phyloP scores from a whole-genome alignment of 1,140 invertebrate genomes.

The Delia radicum region DNA sequence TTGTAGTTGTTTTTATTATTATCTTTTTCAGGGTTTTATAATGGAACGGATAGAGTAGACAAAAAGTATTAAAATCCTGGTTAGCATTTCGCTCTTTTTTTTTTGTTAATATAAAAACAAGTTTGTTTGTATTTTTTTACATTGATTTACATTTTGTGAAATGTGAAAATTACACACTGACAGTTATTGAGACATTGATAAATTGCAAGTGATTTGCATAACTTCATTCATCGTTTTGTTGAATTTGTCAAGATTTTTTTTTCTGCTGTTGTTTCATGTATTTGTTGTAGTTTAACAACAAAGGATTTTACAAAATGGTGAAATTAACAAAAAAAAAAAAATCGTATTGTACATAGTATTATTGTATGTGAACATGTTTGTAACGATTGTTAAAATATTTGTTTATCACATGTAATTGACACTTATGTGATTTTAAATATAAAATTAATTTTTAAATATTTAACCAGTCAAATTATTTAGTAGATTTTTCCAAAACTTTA shows the following conservation, averaged over 20 bases:
- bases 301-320: neutral
- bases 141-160: slow-evolving; percentile 10
- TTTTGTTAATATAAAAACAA: neutral
- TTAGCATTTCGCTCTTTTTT: neutral
- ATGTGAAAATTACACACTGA: slow-evolving; percentile 22
- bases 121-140: neutral
- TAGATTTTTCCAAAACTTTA: too few species aligned
- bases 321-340: neutral
- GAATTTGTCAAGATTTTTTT: neutral
- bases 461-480: too few species aligned
- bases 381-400: neutral
- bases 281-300: neutral
- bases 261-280: neutral
- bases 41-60: neutral
- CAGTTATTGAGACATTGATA: slow-evolving; percentile 24
- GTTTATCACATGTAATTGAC: neutral
- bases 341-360: neutral
- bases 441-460: too few species aligned
- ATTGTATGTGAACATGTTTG: neutral
- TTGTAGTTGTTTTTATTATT: neutral
- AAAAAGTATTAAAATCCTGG: neutral
- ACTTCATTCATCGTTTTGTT: slow-evolving; percentile 10
- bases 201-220: slow-evolving; percentile 23
- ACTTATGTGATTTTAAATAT: too few species aligned
- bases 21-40: neutral